These are phyloP conservation scores for Prunella himalayana DNA, from an alignment of 2,113 vertebrate species.

Conservation along the genomic window DNA sequence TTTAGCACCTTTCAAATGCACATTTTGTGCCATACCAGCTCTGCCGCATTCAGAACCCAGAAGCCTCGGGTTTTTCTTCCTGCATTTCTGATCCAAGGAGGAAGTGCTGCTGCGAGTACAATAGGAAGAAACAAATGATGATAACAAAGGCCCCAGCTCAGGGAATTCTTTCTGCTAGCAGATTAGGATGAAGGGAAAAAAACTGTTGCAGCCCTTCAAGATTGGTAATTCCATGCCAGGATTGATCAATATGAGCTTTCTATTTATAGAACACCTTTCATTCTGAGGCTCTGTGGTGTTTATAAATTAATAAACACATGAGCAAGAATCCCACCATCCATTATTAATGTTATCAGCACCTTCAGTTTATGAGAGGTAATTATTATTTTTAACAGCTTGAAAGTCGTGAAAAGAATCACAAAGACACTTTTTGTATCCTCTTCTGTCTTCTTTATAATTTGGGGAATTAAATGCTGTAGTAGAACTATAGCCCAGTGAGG, in stretches of 20 bases:
- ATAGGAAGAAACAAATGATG: conserved; percentile 21
- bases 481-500: background rate
- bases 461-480: background rate
- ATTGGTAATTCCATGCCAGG: background rate
- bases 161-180: conserved; percentile 12
- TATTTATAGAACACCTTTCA: conserved; percentile 33
- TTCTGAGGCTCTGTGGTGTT: background rate
- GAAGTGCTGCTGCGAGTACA: background rate
- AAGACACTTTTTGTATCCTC: background rate
- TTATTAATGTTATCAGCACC: conserved; percentile 33
- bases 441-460: background rate
- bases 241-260: conserved; percentile 45
- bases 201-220: background rate
- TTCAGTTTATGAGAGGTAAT: background rate
- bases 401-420: background rate
- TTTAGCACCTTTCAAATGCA: conserved; percentile 51
- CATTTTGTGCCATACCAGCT: conserved; percentile 29
- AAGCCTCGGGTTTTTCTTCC: background rate
- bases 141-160: background rate
- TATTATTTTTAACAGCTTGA: background rate
- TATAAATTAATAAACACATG: conserved; percentile 58
- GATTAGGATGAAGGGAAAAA: background rate
- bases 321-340: conserved; percentile 38
- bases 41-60: background rate
- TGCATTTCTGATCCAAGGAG: background rate